Evolutionary conservation across 2,888 invertebrate genomes (phyloP), one percentile per base, ranked within the genome.

Genomic region (Zelleria hepariella): DNA sequence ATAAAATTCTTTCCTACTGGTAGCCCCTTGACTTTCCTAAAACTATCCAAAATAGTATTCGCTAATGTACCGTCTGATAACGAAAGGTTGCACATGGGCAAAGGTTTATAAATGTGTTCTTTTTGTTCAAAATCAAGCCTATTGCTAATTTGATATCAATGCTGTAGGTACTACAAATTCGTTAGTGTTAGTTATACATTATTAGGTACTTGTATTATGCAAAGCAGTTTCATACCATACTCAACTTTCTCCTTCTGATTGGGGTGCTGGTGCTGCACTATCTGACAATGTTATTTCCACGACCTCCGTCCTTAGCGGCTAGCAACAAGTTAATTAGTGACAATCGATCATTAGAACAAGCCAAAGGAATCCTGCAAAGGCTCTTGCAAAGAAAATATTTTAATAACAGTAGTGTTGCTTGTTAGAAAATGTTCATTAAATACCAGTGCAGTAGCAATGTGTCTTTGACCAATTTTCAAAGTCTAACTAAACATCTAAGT

Each of bases 361-460:
- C 5, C 23, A 51, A 51, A 51, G 24, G 10, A 53, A 53, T 3
- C 4, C 20, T 49, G 18, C 49, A 10, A 53, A 53, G 4, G 53
- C 6, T 51, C 32, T 42, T 49, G 49, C 18, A 21, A 49, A 53
- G 25, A 24, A 23, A 10, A 15, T 53, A 24, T 1, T 53, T 8
- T 23, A 53, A 18, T 23, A n/a, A 53, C 24, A 24, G 15, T 53
- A 10, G 23, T 53, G 25, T 42, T 10, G 24, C 20, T 53, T 49
- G n/a, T 49, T 53, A 53, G 15, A 42, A 10, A 42, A 42, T n/a
- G n/a, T 15, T 42, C 15, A 53, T 25, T 23, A 8, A 53, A 53
- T 25, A 53, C 53, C 53, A 53, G 53, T 53, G 53, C 53, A 53
- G 53, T 53, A 53, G 10, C 53, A 53, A 25, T 2, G 5, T 52